Evolutionary conservation across 2,113 vertebrate genomes (phyloP).

Genomic region (Montifringilla adamsi): DNA sequence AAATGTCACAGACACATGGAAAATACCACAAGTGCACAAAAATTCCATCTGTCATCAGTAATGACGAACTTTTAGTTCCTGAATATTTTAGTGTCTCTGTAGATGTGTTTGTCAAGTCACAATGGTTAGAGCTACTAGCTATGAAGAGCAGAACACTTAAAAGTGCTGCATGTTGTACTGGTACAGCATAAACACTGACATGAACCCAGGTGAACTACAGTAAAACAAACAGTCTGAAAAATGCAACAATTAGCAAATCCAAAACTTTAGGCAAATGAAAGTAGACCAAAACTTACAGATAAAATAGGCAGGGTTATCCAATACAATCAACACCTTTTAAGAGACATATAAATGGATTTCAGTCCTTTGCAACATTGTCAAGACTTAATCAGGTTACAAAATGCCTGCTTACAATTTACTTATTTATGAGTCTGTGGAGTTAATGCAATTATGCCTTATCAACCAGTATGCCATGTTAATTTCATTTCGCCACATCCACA

Average conservation of each 20-base stretch:
- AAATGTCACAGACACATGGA: background rate
- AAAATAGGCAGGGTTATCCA: background rate
- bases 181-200: background rate
- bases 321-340: background rate
- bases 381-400: background rate
- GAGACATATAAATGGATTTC: background rate
- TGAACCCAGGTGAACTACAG: background rate
- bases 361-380: background rate
- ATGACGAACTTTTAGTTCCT: background rate
- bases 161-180: background rate
- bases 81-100: background rate
- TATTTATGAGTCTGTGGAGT: background rate
- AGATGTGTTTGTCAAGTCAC: background rate
- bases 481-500: background rate
- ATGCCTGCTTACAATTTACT: background rate
- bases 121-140: background rate
- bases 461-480: background rate
- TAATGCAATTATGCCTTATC: background rate
- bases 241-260: rapidly evolving
- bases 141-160: background rate
- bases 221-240: background rate
- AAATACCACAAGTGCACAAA: background rate
- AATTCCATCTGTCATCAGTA: background rate
- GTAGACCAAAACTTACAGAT: background rate
- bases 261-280: background rate